phyloP scores from a whole-genome alignment of 2,113 vertebrate species.

The Neodontobutis hainanensis region DNA sequence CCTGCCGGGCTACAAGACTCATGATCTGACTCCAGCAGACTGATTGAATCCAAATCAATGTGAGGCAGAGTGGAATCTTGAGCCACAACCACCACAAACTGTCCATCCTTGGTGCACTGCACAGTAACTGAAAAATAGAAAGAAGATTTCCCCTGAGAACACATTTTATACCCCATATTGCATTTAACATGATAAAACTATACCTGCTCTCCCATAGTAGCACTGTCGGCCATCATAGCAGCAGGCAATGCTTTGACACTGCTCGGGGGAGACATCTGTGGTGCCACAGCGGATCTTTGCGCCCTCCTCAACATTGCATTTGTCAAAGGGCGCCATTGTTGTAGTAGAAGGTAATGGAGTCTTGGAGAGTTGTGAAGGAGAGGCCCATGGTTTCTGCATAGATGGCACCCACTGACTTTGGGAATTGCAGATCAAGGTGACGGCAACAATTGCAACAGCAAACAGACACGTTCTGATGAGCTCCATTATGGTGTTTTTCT shows the following conservation, averaged over 20 bases:
- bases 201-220: constrained; percentile 74
- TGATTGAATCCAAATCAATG: constrained; percentile 64
- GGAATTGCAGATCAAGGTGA: constrained; percentile 23
- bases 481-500: constrained; percentile 45
- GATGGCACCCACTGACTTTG: constrained; percentile 9
- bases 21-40: constrained; percentile 52
- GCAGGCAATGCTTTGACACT: constrained; percentile 70
- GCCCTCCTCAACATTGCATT: constrained; percentile 58
- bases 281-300: constrained; percentile 68
- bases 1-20: constrained; percentile 57
- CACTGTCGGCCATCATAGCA: constrained; percentile 69
- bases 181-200: fast-evolving
- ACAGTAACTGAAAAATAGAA: constrained; percentile 69
- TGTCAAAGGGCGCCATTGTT: constrained; percentile 21
- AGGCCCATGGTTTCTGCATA: constrained; percentile 14
- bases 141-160: no score
- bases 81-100: constrained; percentile 76
- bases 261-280: constrained; percentile 39
- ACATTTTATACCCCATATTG: background rate
- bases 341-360: constrained; percentile 1
- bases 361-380: background rate
- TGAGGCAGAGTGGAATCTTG: constrained; percentile 63
- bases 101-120: constrained; percentile 77
- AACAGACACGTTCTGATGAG: constrained; percentile 22
- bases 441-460: constrained; percentile 25